phyloP scores from a whole-genome alignment of 2,888 invertebrate genomes.

The Epirrhoe alternata region DNA sequence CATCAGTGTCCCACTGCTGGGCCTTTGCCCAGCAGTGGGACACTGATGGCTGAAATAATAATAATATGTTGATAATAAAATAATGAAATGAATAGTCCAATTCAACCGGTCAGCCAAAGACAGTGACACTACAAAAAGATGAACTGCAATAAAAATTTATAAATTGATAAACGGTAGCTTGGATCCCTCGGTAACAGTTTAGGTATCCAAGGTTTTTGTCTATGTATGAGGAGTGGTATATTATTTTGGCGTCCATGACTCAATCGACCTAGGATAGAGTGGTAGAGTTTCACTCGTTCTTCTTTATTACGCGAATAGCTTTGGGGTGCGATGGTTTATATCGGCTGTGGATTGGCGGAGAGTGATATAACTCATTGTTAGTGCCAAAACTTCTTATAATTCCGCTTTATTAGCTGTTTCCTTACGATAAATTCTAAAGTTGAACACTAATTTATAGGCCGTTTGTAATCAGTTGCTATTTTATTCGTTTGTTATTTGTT shows the following conservation, averaged over 20 bases:
- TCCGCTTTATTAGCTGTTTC: conserved; percentile 9
- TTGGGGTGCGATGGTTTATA: conserved; percentile 53
- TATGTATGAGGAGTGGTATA: not conserved
- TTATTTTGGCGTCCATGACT: conserved; percentile 13
- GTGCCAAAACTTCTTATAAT: conserved; percentile 16
- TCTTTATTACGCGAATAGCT: conserved; percentile 58
- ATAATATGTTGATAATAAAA: no score
- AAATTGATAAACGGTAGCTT: no score
- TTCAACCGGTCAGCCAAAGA: no score
- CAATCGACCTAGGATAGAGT: not conserved
- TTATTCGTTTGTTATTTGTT: not conserved
- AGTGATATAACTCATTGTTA: conserved; percentile 26
- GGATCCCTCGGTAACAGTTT: no score
- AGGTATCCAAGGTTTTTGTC: no score
- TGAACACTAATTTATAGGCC: not conserved
- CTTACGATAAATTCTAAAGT: conserved; percentile 6
- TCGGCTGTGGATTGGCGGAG: conserved; percentile 44
- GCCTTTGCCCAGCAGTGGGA: no score
- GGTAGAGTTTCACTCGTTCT: conserved; percentile 54
- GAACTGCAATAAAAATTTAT: no score
- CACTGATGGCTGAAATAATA: no score
- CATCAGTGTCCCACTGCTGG: no score
- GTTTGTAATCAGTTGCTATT: not conserved
- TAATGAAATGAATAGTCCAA: no score
- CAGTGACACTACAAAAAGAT: no score